phyloP scores from a whole-genome alignment of 2,797 vertebrate genomes.

The Echeneis naucrates region DNA sequence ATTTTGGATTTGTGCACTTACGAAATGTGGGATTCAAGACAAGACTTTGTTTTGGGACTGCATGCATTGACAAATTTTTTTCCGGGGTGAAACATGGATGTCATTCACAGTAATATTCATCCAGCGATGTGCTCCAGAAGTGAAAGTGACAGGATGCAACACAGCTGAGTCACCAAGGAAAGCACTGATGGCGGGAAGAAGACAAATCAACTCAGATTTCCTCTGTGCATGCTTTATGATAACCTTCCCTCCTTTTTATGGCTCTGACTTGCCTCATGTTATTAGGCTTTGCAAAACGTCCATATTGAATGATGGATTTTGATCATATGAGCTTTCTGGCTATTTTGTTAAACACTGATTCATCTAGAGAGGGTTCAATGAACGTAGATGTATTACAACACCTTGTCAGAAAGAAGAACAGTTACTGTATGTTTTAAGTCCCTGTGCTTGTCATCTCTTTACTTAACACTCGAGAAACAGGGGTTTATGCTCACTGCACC shows the following conservation, averaged over 20 bases:
- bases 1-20: background rate
- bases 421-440: background rate
- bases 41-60: slow-evolving; percentile 34
- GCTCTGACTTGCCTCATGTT: background rate
- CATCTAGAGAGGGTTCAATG: slow-evolving; percentile 14
- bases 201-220: slow-evolving; percentile 25
- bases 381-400: slow-evolving; percentile 17
- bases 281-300: background rate
- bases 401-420: slow-evolving; percentile 5
- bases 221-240: slow-evolving; percentile 23
- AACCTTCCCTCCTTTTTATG: background rate
- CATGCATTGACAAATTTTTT: slow-evolving; percentile 54
- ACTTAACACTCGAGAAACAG: slow-evolving; percentile 25
- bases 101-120: slow-evolving; percentile 35
- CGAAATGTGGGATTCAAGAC: slow-evolving; percentile 1
- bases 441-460: slow-evolving; percentile 19
- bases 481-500: slow-evolving; percentile 21
- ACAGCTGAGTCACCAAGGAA: slow-evolving; percentile 33
- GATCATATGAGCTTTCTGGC: slow-evolving; percentile 1
- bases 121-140: slow-evolving; percentile 28
- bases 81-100: slow-evolving; percentile 52
- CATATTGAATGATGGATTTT: slow-evolving; percentile 1
- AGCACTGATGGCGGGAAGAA: slow-evolving; percentile 4
- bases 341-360: slow-evolving; percentile 11
- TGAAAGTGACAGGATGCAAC: slow-evolving; percentile 40